A percentile compares a stretch with the other conserved stretches of the same genome.
phyloP scores from a whole-genome alignment of 2,113 vertebrate genomes.

The Poeciliopsis prolifica region DNA sequence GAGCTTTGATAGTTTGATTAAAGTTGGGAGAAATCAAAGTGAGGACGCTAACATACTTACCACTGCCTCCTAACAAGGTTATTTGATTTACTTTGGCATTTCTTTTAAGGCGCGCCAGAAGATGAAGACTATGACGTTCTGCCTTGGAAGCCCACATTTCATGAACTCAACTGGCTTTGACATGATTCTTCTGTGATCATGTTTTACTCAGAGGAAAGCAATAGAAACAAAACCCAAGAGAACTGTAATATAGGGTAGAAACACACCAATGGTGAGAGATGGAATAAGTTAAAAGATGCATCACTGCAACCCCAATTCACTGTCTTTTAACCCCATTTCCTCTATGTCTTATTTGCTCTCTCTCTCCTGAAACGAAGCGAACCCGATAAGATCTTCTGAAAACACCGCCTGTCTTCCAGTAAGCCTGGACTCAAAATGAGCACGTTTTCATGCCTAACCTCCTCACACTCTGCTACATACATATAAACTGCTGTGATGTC shows the following conservation, averaged over 20 bases:
- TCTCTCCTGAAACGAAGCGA: slow-evolving; percentile 4
- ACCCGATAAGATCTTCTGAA: neutral
- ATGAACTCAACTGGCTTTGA: neutral
- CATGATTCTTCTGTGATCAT: neutral
- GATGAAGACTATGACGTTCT: neutral
- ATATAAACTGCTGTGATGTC: slow-evolving; percentile 2
- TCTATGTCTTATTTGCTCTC: slow-evolving; percentile 16
- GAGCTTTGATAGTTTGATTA: neutral
- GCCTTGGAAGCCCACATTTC: neutral
- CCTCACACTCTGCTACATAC: neutral
- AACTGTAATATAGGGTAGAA: slow-evolving; percentile 13
- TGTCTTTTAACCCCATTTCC: slow-evolving; percentile 7
- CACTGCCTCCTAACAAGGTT: neutral
- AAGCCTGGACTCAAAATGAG: slow-evolving; percentile 40
- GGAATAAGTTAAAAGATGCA: no score
- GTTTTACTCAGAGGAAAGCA: neutral
- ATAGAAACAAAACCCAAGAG: slow-evolving; percentile 11
- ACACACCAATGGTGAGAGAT: neutral
- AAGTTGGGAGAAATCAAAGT: neutral
- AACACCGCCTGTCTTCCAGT: slow-evolving; percentile 61
- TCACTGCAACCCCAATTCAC: neutral
- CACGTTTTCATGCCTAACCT: slow-evolving; percentile 20
- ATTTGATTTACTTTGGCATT: neutral
- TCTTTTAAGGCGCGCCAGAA: neutral
- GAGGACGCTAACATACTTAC: neutral